phyloP scores from a whole-genome alignment of 2,113 vertebrate species.

The Mus pahari region DNA sequence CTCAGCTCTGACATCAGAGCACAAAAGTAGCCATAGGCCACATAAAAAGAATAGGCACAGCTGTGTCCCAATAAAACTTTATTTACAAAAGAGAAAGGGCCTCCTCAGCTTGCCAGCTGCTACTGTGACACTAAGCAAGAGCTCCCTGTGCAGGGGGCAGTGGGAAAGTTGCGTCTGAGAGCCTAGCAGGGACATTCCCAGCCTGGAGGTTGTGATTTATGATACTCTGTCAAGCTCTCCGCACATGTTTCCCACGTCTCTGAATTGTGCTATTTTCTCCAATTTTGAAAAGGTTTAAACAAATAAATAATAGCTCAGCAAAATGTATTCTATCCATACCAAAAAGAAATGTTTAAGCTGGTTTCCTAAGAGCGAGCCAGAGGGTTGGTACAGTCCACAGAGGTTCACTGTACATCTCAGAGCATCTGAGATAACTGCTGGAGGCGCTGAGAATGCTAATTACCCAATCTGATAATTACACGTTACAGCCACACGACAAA shows the following conservation, averaged over 20 bases:
- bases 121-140: background rate
- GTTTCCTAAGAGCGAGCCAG: background rate
- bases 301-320: constrained; percentile 5
- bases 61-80: constrained; percentile 15
- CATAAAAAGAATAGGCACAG: background rate
- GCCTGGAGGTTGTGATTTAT: background rate
- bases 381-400: background rate
- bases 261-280: background rate
- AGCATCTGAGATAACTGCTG: background rate
- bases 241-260: background rate
- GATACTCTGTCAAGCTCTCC: background rate
- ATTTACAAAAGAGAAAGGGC: background rate
- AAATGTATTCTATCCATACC: background rate
- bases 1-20: background rate
- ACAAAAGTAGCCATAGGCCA: background rate
- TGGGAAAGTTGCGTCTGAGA: background rate
- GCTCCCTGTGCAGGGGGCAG: background rate
- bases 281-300: background rate
- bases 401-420: background rate
- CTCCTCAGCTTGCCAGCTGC: background rate
- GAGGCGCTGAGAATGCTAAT: background rate
- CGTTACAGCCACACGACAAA: background rate
- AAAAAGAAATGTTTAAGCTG: no score
- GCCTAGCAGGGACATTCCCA: background rate
- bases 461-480: background rate